Percentiles rank a stretch among this genome's conserved stretches.
Conservation (phyloP, 2,888 invertebrate species). For the Aspidiotus rigidus region DNA sequence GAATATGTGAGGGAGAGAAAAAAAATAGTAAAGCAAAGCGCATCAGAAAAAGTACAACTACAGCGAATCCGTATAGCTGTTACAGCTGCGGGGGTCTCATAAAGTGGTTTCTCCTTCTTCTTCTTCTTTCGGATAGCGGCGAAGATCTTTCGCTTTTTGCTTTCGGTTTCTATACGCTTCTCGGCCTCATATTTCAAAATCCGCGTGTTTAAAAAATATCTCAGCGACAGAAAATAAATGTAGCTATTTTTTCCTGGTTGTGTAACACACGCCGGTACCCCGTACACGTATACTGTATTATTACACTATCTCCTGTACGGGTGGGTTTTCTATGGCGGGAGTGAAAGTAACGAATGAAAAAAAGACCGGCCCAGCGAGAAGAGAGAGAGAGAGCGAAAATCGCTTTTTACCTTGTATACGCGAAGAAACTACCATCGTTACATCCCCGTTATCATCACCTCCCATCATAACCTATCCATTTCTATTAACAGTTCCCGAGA, state of each 20-base stretch:
- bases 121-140: conserved; percentile 25
- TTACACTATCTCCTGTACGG: too few species aligned
- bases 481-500: conserved; percentile 33
- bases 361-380: not conserved
- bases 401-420: conserved; percentile 22
- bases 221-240: conserved; percentile 33
- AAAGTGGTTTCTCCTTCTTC: conserved; percentile 27
- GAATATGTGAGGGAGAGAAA: too few species aligned
- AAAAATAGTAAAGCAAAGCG: too few species aligned
- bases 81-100: conserved; percentile 34
- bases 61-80: not conserved
- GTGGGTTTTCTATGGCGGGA: too few species aligned
- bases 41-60: too few species aligned
- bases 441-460: conserved; percentile 20
- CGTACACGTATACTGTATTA: too few species aligned
- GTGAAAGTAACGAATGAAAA: not conserved
- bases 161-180: conserved; percentile 29
- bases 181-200: conserved; percentile 33
- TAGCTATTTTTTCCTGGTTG: conserved; percentile 32
- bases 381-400: not conserved
- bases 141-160: conserved; percentile 30
- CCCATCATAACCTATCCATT: conserved; percentile 33
- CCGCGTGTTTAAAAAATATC: conserved; percentile 33
- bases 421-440: too few species aligned
- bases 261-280: not conserved